These are phyloP conservation scores for Psilopogon haemacephalus DNA, from an alignment of 2,113 vertebrate species.

Conservation along the genomic window DNA sequence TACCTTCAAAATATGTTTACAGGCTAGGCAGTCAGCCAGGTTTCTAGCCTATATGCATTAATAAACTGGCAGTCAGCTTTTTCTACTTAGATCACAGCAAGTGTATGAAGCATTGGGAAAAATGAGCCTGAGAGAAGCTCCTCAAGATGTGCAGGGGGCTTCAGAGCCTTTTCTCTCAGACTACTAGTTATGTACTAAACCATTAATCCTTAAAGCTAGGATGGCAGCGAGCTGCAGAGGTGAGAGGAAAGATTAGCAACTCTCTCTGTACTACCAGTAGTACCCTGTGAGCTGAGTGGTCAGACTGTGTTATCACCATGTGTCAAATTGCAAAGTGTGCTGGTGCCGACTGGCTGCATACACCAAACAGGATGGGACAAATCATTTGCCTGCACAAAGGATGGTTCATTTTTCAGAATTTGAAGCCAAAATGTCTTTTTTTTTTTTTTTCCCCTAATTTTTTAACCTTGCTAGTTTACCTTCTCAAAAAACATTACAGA, in stretches of 20 bases:
- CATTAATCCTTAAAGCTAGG: background rate
- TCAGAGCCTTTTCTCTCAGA: background rate
- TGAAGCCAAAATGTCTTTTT: background rate
- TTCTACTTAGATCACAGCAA: background rate
- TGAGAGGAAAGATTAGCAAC: background rate
- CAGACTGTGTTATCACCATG: background rate
- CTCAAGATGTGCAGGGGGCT: background rate
- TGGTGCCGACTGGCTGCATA: background rate
- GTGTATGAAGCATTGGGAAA: background rate
- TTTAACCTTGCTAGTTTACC: background rate
- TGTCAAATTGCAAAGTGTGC: background rate
- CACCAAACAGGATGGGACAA: constrained; percentile 44
- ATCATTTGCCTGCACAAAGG: background rate
- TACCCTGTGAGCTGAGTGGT: constrained; percentile 12
- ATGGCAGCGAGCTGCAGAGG: background rate
- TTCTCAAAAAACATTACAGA: background rate
- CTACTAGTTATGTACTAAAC: background rate
- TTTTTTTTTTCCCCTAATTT: background rate
- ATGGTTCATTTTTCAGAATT: background rate
- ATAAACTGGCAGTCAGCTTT: background rate
- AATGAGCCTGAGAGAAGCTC: background rate
- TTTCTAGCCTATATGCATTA: background rate
- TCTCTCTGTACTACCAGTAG: background rate
- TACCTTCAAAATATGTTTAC: background rate
- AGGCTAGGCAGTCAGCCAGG: background rate